Percentiles rank a stretch among this genome's conserved stretches.
These are phyloP conservation scores for Sula dactylatra DNA, from an alignment of 2,113 vertebrate genomes.

Conservation along the genomic window DNA sequence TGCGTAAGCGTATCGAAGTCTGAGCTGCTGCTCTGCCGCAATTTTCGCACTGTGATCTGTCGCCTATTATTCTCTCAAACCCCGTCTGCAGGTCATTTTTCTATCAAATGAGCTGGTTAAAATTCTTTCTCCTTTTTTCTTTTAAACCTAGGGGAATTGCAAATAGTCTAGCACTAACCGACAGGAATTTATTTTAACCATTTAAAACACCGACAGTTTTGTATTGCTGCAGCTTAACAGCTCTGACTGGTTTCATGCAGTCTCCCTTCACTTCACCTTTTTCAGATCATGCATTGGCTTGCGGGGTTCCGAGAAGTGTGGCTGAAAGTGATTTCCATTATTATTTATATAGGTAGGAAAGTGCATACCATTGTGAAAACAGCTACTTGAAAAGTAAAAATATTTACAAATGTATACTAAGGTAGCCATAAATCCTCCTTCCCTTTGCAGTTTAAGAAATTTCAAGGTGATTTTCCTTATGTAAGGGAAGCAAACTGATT, in stretches of 20 bases:
- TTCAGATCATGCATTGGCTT: neutral
- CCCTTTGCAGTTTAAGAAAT: neutral
- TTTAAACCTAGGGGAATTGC: neutral
- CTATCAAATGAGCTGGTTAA: slow-evolving; percentile 18
- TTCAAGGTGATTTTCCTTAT: neutral
- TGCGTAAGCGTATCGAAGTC: neutral
- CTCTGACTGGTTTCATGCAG: neutral
- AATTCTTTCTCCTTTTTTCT: neutral
- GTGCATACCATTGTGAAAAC: fast-evolving
- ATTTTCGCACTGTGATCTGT: neutral
- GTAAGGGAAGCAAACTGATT: neutral
- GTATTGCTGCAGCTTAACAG: neutral
- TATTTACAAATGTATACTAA: neutral
- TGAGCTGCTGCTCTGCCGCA: neutral
- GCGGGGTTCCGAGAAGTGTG: neutral
- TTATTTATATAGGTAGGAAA: neutral
- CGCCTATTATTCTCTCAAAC: neutral
- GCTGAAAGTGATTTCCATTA: neutral
- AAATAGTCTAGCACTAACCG: neutral
- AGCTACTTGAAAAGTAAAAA: neutral
- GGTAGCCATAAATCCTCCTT: neutral
- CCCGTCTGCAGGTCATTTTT: slow-evolving; percentile 10
- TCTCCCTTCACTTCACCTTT: neutral
- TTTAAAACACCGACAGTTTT: neutral
- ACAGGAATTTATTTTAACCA: neutral